Evolutionary conservation across 2,888 invertebrate genomes (phyloP).

Genomic region (Tinea trinotella): DNA sequence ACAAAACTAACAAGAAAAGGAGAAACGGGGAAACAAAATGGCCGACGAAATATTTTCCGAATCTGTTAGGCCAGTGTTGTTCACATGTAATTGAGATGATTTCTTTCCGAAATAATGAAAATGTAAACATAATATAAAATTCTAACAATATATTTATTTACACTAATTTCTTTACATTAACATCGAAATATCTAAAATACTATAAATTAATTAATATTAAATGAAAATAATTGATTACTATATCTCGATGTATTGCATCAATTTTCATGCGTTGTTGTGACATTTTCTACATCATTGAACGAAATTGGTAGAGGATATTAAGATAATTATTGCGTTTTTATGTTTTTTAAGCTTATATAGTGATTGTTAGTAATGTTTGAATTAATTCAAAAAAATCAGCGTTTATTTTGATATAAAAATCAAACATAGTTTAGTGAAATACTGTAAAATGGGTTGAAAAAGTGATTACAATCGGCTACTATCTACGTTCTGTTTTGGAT

Average conservation of each 20-base stretch:
- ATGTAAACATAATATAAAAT: too few species aligned
- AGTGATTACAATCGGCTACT: conserved; percentile 57
- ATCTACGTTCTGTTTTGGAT: conserved; percentile 36
- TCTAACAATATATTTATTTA: too few species aligned
- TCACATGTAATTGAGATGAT: too few species aligned
- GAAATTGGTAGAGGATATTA: neutral
- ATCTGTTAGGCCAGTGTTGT: too few species aligned
- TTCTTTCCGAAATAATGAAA: too few species aligned
- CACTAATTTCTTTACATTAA: too few species aligned
- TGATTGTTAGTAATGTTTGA: neutral
- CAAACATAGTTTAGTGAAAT: conserved; percentile 25
- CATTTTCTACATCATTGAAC: conserved; percentile 33
- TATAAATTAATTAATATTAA: neutral
- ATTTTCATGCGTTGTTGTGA: conserved; percentile 70
- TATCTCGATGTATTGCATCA: conserved; percentile 37
- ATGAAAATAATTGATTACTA: neutral
- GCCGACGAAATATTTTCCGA: neutral
- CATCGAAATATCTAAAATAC: too few species aligned
- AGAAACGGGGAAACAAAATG: neutral
- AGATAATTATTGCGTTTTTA: neutral
- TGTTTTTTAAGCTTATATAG: neutral
- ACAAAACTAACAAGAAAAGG: neutral
- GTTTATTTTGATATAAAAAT: neutral
- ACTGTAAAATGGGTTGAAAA: conserved; percentile 63
- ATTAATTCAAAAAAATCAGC: neutral